phyloP scores from a whole-genome alignment of 2,113 vertebrate species.

The Ptychochromis oligacanthus region DNA sequence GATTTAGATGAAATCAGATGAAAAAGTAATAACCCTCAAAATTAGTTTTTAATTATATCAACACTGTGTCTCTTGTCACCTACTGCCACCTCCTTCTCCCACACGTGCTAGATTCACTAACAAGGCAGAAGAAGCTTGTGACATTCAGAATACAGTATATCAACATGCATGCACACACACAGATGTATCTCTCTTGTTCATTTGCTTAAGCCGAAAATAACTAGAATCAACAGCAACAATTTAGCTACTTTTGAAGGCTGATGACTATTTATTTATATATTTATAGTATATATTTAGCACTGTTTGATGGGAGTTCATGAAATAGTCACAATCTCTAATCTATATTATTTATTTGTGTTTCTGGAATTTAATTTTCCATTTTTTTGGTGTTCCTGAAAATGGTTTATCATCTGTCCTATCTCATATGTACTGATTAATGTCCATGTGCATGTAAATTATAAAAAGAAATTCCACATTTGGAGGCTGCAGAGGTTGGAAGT shows the following conservation, averaged over 20 bases:
- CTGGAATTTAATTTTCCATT: neutral
- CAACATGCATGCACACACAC: neutral
- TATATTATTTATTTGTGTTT: neutral
- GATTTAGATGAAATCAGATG: constrained; percentile 45
- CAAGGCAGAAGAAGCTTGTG: constrained; percentile 6
- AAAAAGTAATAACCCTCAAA: constrained; percentile 50
- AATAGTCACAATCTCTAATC: neutral
- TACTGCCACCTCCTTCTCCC: neutral
- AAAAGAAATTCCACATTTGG: neutral
- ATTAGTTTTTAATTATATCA: constrained; percentile 51
- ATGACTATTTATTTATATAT: neutral
- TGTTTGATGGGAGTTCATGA: neutral
- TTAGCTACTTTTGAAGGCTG: neutral
- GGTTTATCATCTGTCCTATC: neutral
- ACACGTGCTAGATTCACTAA: constrained; percentile 21
- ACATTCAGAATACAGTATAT: neutral
- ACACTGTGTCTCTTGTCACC: constrained; percentile 32
- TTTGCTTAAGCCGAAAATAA: neutral
- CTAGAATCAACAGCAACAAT: neutral
- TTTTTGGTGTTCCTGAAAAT: neutral
- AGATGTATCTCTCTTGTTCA: neutral
- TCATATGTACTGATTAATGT: neutral
- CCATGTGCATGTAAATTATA: neutral
- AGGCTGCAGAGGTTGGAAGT: neutral
- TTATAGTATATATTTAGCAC: neutral